Conservation (phyloP, 2,888 invertebrate genomes). For the Linyphia triangularis region DNA sequence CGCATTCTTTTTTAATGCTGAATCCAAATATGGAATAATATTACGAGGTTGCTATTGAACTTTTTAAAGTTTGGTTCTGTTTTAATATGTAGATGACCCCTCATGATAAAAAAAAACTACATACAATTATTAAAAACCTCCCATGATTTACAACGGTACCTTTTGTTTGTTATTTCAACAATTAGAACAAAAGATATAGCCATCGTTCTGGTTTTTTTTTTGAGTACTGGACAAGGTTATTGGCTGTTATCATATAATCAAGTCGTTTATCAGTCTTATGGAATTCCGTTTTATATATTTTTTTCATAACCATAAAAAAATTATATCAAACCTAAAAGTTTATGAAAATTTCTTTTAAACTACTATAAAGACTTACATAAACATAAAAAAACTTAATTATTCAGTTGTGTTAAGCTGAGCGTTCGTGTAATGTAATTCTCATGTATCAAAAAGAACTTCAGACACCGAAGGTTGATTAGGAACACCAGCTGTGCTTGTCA, state of each 20-base stretch:
- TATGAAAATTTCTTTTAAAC: conserved; percentile 16
- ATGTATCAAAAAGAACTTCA: conserved; percentile 11
- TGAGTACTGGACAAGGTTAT: background rate
- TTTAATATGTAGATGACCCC: no score
- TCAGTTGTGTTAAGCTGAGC: conserved; percentile 40
- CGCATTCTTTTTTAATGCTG: no score
- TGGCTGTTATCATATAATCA: background rate
- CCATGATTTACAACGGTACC: no score
- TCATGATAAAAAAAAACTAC: no score
- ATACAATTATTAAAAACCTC: no score
- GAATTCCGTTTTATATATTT: conserved; percentile 14
- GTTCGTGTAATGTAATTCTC: background rate
- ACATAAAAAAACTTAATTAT: conserved; percentile 32
- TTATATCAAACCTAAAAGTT: conserved; percentile 15
- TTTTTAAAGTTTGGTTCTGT: no score
- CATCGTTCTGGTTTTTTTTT: no score
- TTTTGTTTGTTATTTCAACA: no score
- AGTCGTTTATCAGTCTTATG: background rate
- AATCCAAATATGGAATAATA: no score
- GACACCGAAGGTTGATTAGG: conserved; percentile 47
- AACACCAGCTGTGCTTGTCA: conserved; percentile 60
- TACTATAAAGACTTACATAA: conserved; percentile 25
- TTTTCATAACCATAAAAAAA: conserved; percentile 13
- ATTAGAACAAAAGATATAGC: no score
- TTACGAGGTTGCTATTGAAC: no score